phyloP scores from a whole-genome alignment of 1,140 invertebrate species.

The Caenorhabditis inopinata region DNA sequence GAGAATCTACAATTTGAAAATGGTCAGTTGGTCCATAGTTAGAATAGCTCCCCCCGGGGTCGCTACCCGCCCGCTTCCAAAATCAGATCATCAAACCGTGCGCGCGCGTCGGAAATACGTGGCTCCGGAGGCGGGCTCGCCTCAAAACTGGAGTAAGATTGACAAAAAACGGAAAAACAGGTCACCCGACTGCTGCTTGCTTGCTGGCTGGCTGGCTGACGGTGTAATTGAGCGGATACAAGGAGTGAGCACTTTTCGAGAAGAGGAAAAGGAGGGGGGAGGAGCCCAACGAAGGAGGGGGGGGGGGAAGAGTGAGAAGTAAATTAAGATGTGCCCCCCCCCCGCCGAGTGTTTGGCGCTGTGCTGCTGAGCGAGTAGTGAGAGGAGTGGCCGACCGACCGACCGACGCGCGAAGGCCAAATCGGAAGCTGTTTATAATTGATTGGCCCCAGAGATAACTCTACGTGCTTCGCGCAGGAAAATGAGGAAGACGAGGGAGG shows the following conservation, averaged over 20 bases:
- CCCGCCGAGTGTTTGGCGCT: not conserved
- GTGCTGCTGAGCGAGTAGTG: not conserved
- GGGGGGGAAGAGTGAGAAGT: not conserved
- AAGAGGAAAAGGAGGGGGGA: not conserved
- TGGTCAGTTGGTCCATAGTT: no score
- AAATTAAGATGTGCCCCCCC: conserved; percentile 27
- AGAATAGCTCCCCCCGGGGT: no score
- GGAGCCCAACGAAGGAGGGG: no score
- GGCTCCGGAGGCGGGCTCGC: no score
- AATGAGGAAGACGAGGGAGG: no score
- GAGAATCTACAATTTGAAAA: no score
- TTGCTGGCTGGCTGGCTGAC: not conserved
- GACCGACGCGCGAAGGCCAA: no score
- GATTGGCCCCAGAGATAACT: not conserved
- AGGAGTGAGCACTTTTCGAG: not conserved
- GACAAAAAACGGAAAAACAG: conserved; percentile 32
- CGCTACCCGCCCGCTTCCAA: no score
- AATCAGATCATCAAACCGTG: no score
- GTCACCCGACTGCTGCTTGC: not conserved
- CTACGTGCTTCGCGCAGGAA: not conserved
- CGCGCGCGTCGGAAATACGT: no score
- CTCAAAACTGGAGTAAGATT: conserved; percentile 29
- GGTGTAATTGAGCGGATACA: conserved; percentile 31
- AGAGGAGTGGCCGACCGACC: no score
- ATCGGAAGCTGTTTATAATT: conserved; percentile 32